Conservation (phyloP, 2,888 invertebrate species). For the Drosophila prostipennis region DNA sequence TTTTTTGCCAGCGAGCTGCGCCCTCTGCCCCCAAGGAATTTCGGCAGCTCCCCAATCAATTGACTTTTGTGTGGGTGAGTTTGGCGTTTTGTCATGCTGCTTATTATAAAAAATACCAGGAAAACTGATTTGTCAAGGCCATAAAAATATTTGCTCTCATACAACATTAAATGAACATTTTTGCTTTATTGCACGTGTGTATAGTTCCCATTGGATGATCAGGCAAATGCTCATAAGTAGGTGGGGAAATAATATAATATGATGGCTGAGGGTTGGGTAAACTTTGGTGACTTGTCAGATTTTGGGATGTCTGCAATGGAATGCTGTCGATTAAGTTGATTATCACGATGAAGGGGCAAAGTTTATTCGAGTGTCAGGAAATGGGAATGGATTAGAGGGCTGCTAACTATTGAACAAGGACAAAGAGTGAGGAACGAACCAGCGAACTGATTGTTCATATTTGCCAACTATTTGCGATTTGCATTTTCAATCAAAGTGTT, state of each 20-base stretch:
- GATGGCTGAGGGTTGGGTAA: conserved; percentile 25
- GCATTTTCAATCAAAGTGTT: conserved; percentile 43
- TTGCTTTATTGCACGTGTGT: conserved; percentile 34
- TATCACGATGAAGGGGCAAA: conserved; percentile 47
- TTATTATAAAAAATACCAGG: conserved; percentile 65
- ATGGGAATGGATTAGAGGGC: background rate
- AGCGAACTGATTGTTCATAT: conserved; percentile 38
- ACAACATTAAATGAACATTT: conserved; percentile 59
- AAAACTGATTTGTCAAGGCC: conserved; percentile 76
- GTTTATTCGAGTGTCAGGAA: conserved; percentile 42
- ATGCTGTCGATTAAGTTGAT: conserved; percentile 68
- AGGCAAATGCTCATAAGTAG: conserved; percentile 43
- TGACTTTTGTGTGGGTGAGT: conserved; percentile 25
- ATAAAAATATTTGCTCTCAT: conserved; percentile 64
- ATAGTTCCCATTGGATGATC: conserved; percentile 35
- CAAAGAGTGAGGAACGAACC: background rate
- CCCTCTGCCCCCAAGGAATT: conserved; percentile 39
- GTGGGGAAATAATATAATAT: conserved; percentile 10
- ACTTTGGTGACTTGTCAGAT: conserved; percentile 65
- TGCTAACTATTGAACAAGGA: background rate
- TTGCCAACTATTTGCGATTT: conserved; percentile 35
- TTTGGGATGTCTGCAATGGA: conserved; percentile 47
- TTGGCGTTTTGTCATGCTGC: conserved; percentile 57
- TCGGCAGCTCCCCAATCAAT: conserved; percentile 32
- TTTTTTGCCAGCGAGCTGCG: conserved; percentile 53